phyloP scores from a whole-genome alignment of 2,797 vertebrate genomes.

The Onychomys torridus region DNA sequence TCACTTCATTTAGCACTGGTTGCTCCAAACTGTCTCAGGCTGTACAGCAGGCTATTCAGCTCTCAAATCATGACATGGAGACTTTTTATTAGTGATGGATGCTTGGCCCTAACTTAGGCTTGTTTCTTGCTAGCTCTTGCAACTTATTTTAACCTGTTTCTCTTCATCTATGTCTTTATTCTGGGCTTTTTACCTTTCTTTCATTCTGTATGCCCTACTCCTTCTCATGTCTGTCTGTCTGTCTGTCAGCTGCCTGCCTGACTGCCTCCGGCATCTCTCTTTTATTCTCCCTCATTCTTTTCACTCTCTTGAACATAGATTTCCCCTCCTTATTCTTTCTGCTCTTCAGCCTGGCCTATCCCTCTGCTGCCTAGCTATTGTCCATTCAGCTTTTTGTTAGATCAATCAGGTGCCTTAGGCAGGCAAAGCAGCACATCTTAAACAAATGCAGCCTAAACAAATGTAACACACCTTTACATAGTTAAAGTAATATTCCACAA shows the following conservation, averaged over 20 bases:
- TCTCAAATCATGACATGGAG: too few relatives aligned
- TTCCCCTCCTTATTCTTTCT: neutral
- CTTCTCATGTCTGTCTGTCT: neutral
- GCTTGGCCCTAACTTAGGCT: too few relatives aligned
- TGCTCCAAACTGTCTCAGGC: neutral
- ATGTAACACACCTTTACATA: neutral
- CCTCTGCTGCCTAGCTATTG: neutral
- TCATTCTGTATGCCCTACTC: neutral
- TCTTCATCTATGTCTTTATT: neutral
- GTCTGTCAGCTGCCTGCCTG: neutral
- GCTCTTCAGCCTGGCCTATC: neutral
- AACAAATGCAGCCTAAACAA: neutral
- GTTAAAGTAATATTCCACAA: neutral
- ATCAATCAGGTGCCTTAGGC: neutral
- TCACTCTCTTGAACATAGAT: neutral
- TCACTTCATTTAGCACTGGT: neutral
- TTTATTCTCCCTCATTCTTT: neutral
- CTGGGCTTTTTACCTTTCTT: neutral
- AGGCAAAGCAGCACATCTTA: neutral
- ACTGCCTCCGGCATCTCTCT: neutral
- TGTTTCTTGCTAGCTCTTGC: too few relatives aligned
- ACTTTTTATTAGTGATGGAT: too few relatives aligned
- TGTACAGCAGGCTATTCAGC: too few relatives aligned
- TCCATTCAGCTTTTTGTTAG: neutral
- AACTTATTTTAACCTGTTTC: neutral